A percentile compares a stretch with the other conserved stretches of the same genome.
Conservation (phyloP, 1,140 invertebrate genomes). For the Mycetomoellerius zeteki region DNA sequence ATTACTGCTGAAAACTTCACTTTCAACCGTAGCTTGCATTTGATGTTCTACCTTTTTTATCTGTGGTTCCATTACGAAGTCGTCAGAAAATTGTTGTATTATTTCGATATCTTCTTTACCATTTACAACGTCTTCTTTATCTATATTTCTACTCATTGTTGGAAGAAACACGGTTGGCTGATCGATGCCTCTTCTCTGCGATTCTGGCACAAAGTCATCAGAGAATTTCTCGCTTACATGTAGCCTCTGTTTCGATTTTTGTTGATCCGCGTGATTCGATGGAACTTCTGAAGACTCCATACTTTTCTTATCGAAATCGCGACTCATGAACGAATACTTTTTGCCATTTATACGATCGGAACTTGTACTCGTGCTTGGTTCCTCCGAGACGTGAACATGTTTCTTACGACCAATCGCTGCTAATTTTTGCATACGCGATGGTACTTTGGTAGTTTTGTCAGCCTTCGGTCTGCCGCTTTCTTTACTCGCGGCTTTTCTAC, state of each 20-base stretch:
- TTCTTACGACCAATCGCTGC: constrained; percentile 18
- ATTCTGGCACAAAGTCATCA: constrained; percentile 63
- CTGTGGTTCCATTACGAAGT: constrained; percentile 12
- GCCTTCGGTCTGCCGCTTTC: constrained; percentile 64
- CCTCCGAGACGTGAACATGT: constrained; percentile 42
- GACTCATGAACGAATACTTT: not conserved
- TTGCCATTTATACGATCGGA: constrained; percentile 49
- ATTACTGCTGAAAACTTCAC: no score
- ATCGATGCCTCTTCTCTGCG: not conserved
- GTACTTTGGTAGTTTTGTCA: constrained; percentile 30
- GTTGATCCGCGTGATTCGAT: not conserved
- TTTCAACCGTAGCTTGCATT: not conserved
- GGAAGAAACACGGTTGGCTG: not conserved
- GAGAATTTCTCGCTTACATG: constrained; percentile 53
- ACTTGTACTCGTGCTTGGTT: constrained; percentile 55
- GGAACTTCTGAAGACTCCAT: constrained; percentile 15
- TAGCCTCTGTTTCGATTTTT: not conserved
- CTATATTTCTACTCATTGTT: not conserved
- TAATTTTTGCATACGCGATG: constrained; percentile 46
- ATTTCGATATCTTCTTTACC: constrained; percentile 9
- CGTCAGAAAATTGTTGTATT: constrained; percentile 44
- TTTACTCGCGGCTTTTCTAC: constrained; percentile 66
- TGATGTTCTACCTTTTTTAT: not conserved
- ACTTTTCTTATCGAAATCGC: constrained; percentile 51
- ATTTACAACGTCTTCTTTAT: not conserved